These are phyloP conservation scores for Acropora yongei DNA, from an alignment of 64 coral and sea anemone genomes.

Conservation along the genomic window DNA sequence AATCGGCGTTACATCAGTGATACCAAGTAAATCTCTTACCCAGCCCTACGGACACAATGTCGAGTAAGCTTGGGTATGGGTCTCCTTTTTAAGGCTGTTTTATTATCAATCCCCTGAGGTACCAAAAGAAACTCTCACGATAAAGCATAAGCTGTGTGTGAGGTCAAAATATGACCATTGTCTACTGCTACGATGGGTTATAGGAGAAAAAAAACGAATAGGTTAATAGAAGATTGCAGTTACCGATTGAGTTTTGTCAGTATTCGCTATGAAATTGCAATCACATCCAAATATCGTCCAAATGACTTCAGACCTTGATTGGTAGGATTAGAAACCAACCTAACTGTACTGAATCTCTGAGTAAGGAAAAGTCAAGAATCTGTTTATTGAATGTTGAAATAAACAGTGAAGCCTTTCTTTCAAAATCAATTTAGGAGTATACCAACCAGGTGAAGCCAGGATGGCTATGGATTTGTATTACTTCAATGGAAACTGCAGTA, in stretches of 20 bases:
- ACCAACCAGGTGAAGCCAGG: slow-evolving; percentile 9
- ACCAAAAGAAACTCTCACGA: not conserved
- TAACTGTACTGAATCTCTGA: not conserved
- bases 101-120: not conserved
- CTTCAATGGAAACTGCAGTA: slow-evolving; percentile 51
- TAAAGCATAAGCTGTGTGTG: not conserved
- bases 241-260: not conserved
- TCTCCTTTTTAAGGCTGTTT: not conserved
- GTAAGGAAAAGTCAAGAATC: not conserved
- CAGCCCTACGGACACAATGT: not conserved
- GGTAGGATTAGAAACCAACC: not conserved
- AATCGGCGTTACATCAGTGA: not conserved
- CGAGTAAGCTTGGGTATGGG: not conserved
- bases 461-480: slow-evolving; percentile 70
- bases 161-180: not conserved
- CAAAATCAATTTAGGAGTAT: slow-evolving; percentile 30
- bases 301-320: slow-evolving; percentile 12
- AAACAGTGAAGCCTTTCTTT: not conserved
- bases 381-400: slow-evolving; percentile 5
- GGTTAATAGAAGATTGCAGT: not conserved
- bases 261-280: not conserved
- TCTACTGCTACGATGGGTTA: not conserved
- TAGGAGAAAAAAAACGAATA: not conserved
- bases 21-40: not conserved
- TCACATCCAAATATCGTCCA: not conserved